phyloP scores from a whole-genome alignment of 2,113 vertebrate genomes.

The Leuciscus idus region DNA sequence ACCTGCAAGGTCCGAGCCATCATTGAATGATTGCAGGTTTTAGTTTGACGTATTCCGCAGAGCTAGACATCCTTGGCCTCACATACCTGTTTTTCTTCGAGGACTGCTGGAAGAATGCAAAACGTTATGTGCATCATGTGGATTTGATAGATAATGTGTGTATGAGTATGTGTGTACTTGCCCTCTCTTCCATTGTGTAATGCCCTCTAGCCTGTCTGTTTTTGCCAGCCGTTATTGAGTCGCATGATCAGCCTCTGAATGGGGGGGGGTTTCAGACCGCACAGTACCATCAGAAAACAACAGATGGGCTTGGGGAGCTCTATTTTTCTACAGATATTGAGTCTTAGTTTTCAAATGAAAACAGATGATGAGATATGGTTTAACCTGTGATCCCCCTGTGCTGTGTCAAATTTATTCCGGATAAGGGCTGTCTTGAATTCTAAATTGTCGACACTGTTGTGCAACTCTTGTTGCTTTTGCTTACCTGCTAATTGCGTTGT shows the following conservation, averaged over 20 bases:
- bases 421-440: constrained; percentile 9
- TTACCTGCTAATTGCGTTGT: background rate
- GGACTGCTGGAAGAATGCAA: constrained; percentile 34
- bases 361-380: constrained; percentile 27
- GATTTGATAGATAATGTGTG: constrained; percentile 23
- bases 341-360: constrained; percentile 29
- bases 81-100: constrained; percentile 22
- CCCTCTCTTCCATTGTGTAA: constrained; percentile 18
- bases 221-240: constrained; percentile 41
- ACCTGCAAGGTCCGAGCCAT: too few species aligned
- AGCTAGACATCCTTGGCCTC: background rate
- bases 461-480: background rate
- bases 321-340: constrained; percentile 29
- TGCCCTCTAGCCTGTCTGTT: constrained; percentile 44
- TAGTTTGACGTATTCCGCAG: background rate
- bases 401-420: constrained; percentile 14
- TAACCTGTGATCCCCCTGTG: constrained; percentile 25
- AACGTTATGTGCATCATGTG: constrained; percentile 19
- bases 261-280: constrained; percentile 11
- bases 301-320: constrained; percentile 11
- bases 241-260: constrained; percentile 19
- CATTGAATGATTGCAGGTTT: background rate
- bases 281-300: constrained; percentile 38
- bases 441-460: background rate
- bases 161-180: constrained; percentile 26